Evolutionary conservation across 2,113 vertebrate species (phyloP).

Genomic region (Prunella himalayana): DNA sequence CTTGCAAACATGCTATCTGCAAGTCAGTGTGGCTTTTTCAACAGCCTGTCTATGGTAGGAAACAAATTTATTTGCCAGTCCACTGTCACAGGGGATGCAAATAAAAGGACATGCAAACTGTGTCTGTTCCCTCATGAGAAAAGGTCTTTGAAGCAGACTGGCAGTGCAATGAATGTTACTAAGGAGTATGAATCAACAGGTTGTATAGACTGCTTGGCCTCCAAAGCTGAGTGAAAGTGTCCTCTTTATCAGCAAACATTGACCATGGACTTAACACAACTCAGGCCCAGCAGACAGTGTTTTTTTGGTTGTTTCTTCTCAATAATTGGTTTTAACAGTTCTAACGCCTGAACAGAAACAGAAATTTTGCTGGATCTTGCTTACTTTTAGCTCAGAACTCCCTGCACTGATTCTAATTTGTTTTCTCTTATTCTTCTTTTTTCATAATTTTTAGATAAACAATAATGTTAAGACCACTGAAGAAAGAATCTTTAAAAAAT

Average conservation of each 20-base stretch:
- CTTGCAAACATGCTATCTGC: background rate
- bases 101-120: background rate
- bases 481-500: conserved; percentile 52
- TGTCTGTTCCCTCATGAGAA: background rate
- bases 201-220: background rate
- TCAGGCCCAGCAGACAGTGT: background rate
- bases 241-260: background rate
- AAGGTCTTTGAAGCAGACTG: background rate
- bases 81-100: background rate
- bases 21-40: background rate
- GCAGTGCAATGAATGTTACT: background rate
- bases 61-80: background rate
- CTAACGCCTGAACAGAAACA: background rate
- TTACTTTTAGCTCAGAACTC: background rate
- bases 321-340: background rate
- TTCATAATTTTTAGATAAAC: conserved; percentile 56
- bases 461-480: background rate
- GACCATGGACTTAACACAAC: fast-evolving
- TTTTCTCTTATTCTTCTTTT: background rate
- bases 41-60: background rate
- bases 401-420: background rate
- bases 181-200: background rate
- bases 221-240: background rate
- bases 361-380: background rate
- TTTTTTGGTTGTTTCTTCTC: background rate